Percentiles rank a stretch among this genome's conserved stretches.
Conservation (phyloP, 2,113 vertebrate genomes). For the Chinchilla lanigera region DNA sequence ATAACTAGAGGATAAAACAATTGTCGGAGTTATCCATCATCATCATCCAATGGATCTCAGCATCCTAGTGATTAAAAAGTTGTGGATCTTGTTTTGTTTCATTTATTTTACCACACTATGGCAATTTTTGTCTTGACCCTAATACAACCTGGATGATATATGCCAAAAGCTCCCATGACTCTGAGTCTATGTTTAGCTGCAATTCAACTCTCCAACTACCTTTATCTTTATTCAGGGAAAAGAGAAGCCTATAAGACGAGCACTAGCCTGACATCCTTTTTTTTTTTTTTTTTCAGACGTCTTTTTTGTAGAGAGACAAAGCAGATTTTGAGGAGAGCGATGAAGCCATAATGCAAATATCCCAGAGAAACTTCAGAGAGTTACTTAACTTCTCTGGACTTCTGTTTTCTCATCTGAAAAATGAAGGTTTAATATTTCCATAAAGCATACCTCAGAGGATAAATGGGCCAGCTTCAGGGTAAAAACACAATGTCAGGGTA, state of each 20-base stretch:
- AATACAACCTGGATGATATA: neutral
- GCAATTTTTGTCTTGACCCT: neutral
- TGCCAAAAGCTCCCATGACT: neutral
- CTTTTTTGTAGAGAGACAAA: neutral
- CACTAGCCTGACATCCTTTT: neutral
- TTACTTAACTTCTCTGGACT: neutral
- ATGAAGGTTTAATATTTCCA: neutral
- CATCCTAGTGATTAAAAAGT: neutral
- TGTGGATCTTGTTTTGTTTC: neutral
- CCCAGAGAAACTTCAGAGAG: neutral
- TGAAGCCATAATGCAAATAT: neutral
- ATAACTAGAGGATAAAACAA: neutral
- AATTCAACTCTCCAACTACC: neutral
- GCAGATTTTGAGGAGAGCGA: neutral
- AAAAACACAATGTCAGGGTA: neutral
- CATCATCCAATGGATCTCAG: neutral
- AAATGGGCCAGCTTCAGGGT: neutral
- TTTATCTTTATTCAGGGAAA: neutral
- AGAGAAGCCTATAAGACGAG: neutral
- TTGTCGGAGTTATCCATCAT: neutral
- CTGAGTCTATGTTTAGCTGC: neutral
- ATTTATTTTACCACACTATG: neutral
- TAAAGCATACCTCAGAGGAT: neutral
- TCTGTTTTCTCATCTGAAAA: slow-evolving; percentile 7
- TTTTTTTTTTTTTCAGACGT: too few relatives aligned